Percentiles rank a stretch among this genome's conserved stretches.
phyloP scores from a whole-genome alignment of 2,797 vertebrate genomes.

The Alfaro cultratus region DNA sequence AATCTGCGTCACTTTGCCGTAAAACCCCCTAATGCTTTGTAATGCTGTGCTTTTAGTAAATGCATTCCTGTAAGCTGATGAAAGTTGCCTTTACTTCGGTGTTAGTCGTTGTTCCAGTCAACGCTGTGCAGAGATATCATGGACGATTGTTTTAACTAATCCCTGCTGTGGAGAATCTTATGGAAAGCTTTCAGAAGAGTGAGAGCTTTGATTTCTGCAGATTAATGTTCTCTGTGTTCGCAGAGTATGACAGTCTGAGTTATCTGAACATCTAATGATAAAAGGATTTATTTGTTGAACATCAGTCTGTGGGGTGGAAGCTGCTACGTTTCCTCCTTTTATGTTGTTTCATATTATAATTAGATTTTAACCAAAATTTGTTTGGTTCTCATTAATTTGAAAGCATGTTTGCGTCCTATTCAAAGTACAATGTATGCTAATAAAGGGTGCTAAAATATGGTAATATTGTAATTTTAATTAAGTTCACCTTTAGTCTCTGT shows the following conservation, averaged over 20 bases:
- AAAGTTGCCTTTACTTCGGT: conserved; percentile 17
- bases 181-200: not conserved
- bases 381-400: not conserved
- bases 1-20: conserved; percentile 49
- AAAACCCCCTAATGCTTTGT: conserved; percentile 55
- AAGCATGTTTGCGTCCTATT: not conserved
- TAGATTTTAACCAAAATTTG: not conserved
- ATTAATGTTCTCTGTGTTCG: not conserved
- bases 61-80: conserved; percentile 26
- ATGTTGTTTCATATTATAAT: not conserved
- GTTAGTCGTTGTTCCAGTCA: not conserved
- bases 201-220: not conserved
- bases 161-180: not conserved
- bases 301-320: not conserved
- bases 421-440: conserved; percentile 11
- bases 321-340: not conserved
- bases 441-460: conserved; percentile 11
- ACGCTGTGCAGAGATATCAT: not conserved
- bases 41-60: conserved; percentile 29
- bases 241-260: not conserved
- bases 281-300: not conserved
- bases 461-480: conserved; percentile 17
- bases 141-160: conserved; percentile 11
- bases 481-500: conserved; percentile 9
- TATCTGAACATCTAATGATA: not conserved